Evolutionary conservation across 2,113 vertebrate genomes (phyloP).

Genomic region (Hippoglossus stenolepis): DNA sequence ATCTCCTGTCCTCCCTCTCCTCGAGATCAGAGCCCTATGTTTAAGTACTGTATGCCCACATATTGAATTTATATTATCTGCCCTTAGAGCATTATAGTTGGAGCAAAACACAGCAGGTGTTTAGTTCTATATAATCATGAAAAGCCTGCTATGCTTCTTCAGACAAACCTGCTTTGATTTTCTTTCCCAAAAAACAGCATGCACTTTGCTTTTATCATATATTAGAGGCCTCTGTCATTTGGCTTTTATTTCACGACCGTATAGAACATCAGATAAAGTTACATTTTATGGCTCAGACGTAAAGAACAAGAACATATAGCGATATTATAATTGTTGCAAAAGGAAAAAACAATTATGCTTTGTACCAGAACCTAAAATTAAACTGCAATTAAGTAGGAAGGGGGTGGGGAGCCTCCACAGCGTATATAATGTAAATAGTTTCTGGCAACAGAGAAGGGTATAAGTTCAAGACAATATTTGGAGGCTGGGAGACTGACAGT

Average conservation of each 20-base stretch:
- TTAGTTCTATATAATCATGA: constrained; percentile 20
- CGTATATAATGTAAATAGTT: constrained; percentile 68
- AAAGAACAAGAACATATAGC: neutral
- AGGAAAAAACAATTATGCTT: constrained; percentile 1
- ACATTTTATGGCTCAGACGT: constrained; percentile 1
- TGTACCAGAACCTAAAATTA: constrained; percentile 9
- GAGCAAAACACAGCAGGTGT: constrained; percentile 53
- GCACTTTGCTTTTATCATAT: constrained; percentile 1
- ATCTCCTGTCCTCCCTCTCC: constrained; percentile 19
- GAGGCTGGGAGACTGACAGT: constrained; percentile 83
- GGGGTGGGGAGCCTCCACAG: neutral
- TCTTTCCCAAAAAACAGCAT: neutral
- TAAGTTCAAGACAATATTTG: constrained; percentile 90
- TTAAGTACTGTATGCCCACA: constrained; percentile 12
- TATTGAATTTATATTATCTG: constrained; percentile 39
- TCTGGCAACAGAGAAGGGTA: constrained; percentile 79
- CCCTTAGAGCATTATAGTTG: constrained; percentile 11
- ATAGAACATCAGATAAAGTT: constrained; percentile 1
- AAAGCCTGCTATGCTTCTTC: constrained; percentile 3
- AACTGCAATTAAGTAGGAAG: constrained; percentile 38
- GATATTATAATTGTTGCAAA: neutral
- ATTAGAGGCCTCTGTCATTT: constrained; percentile 3
- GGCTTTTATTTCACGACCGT: constrained; percentile 8
- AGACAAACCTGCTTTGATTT: constrained; percentile 22
- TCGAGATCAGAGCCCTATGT: constrained; percentile 21